Base-by-base conservation (phyloP, 2,888 invertebrate genomes). In the Catocala fraxini region DNA sequence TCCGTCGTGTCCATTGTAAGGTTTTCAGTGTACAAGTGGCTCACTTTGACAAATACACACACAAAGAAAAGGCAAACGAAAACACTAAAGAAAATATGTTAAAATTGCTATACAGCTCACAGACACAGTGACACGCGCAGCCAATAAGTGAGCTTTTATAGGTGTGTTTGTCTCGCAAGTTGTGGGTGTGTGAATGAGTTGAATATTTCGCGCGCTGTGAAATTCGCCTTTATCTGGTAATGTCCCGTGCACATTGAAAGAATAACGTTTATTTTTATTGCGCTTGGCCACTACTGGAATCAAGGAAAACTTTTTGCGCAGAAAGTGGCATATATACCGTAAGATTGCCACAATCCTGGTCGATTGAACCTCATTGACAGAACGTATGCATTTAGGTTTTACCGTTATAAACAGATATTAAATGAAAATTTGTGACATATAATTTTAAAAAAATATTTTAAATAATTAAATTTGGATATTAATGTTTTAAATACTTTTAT, bases 251-350 rank as follows among this genome's bases (percentile, higher is more conserved):
- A 64, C 72, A 75, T 69, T 75, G 82, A 61, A 68, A 64, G 75
- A 74, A 79, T 75, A 75, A 71, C 82, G 77, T 84, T 83, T 70
- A 79, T 80, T 83, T 83, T 84, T 84, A 85, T 83, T 79, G 74
- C 75, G 66, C 68, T 69, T 70, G 72, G 72, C 75, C 66, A 68
- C 63, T 73, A 59, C 63, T 73, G 35, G 6, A 39, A 39, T 39
- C 35, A 9, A 39, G 9, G 35, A 39, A 4, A 39, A 39, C 2
- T 9, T 39, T 7, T 6, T 6, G 9, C 9, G 9, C 0, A 39
- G 9, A 4, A 35, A 35, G 35, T 39, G 35, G 35, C 7, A 39
- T 39, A 9, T 39, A 25, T 25, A 25, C 25, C 4, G 25, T 25
- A 25, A 39, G 35, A 6, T 39, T 39, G 35, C 7, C 35, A 39